phyloP scores from a whole-genome alignment of 2,888 invertebrate species.

The Patella ulyssiponensis region DNA sequence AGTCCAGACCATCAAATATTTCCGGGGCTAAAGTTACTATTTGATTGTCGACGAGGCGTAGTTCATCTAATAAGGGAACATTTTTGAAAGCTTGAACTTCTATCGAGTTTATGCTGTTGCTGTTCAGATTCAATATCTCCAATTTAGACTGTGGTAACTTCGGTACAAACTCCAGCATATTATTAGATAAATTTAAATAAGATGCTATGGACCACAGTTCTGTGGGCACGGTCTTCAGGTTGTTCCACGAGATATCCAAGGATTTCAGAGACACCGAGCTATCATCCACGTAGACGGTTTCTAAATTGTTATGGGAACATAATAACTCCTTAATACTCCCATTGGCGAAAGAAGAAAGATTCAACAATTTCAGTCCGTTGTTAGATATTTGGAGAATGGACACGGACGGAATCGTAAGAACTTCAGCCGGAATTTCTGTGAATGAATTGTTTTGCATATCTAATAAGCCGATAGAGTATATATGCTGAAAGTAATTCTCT shows the following conservation, averaged over 20 bases:
- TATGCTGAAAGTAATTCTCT: background rate
- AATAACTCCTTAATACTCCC: too few relatives aligned
- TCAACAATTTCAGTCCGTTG: too few relatives aligned
- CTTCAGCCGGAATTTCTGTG: too few relatives aligned
- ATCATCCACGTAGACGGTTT: too few relatives aligned
- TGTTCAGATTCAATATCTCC: slow-evolving; percentile 24
- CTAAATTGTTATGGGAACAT: too few relatives aligned
- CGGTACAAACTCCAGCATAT: background rate
- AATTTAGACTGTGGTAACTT: slow-evolving; percentile 14
- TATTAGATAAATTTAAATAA: slow-evolving; percentile 1
- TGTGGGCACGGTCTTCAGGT: background rate
- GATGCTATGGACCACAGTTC: background rate
- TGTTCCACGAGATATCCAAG: background rate
- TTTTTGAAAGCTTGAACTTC: slow-evolving; percentile 25
- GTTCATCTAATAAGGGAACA: slow-evolving; percentile 33
- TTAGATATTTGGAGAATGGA: too few relatives aligned
- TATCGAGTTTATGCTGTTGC: slow-evolving; percentile 40
- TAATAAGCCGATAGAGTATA: background rate
- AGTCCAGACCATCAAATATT: slow-evolving; percentile 35
- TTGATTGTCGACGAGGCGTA: slow-evolving; percentile 46
- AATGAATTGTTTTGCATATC: too few relatives aligned
- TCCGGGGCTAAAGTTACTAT: slow-evolving; percentile 33
- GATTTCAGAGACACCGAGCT: background rate
- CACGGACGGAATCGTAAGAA: too few relatives aligned
- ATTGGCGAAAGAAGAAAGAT: too few relatives aligned